A percentile compares a stretch with the other conserved stretches of the same genome.
Evolutionary conservation across 2,888 invertebrate species (phyloP).

Genomic region (Coleophora flavipennella): DNA sequence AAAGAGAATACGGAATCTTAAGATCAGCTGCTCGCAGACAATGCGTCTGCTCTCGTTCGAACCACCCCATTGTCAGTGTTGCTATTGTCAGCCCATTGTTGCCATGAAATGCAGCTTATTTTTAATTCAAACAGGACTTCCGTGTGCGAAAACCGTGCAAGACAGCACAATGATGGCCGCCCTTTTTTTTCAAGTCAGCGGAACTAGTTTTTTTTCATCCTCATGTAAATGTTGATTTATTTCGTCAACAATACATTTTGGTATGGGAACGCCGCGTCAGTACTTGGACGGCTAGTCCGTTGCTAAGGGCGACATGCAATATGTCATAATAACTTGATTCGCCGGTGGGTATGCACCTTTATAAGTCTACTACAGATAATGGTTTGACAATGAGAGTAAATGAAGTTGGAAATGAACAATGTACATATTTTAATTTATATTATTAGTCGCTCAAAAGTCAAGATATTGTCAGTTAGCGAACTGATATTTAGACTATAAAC

Average conservation of each 20-base stretch:
- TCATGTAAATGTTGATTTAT: conserved; percentile 67
- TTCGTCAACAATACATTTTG: conserved; percentile 58
- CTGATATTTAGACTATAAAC: conserved; percentile 31
- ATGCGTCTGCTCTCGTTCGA: conserved; percentile 48
- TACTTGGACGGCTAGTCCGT: conserved; percentile 31
- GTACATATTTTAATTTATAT: conserved; percentile 21
- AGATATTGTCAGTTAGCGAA: conserved; percentile 11
- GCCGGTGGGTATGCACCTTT: conserved; percentile 9
- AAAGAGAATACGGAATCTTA: conserved; percentile 35
- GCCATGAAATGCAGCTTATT: conserved; percentile 45
- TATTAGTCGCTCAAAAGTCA: conserved; percentile 16
- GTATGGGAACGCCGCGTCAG: conserved; percentile 50
- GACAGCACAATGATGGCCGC: conserved; percentile 31
- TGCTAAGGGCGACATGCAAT: conserved; percentile 28
- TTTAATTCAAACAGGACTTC: conserved; percentile 52
- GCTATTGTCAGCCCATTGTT: conserved; percentile 50
- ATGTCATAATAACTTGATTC: conserved; percentile 17
- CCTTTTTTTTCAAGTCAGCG: conserved; percentile 36
- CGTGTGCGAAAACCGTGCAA: conserved; percentile 56
- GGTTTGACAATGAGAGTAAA: conserved; percentile 29
- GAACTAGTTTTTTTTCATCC: conserved; percentile 51
- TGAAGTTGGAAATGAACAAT: conserved; percentile 42
- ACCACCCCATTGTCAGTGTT: conserved; percentile 43
- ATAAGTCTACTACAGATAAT: conserved; percentile 24
- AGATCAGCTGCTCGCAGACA: conserved; percentile 56